A percentile compares a stretch with the other conserved stretches of the same genome.
These are phyloP conservation scores for Cepphus grylle DNA, from an alignment of 2,113 vertebrate species.

Conservation along the genomic window DNA sequence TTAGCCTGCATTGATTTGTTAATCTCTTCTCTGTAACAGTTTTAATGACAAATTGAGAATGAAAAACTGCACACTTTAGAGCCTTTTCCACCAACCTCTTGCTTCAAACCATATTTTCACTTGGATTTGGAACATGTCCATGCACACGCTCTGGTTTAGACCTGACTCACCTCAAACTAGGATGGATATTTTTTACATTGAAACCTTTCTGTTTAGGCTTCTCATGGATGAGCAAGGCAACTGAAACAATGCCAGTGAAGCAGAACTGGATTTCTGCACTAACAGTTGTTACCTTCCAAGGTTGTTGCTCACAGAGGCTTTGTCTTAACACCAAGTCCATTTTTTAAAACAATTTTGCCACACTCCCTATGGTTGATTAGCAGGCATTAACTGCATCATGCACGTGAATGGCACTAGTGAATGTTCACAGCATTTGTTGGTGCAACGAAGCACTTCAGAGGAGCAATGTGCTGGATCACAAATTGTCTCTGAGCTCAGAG, in stretches of 20 bases:
- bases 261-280: background rate
- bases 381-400: background rate
- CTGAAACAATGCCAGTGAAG: background rate
- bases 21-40: conserved; percentile 51
- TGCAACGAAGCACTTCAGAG: background rate
- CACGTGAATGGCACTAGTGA: background rate
- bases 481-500: background rate
- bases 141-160: background rate
- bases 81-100: background rate
- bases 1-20: conserved; percentile 63
- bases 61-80: conserved; percentile 41
- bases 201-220: background rate
- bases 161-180: background rate
- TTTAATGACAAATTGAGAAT: conserved; percentile 47
- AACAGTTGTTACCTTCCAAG: background rate
- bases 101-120: background rate
- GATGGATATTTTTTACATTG: background rate
- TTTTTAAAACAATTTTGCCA: background rate
- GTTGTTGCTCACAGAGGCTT: background rate
- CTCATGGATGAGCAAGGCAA: background rate
- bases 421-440: background rate
- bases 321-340: background rate
- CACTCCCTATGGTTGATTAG: background rate
- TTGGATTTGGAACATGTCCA: background rate
- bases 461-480: background rate